Evolutionary conservation across 2,888 invertebrate species (phyloP), one percentile per base, ranked within the genome.

Genomic region (Leptogaster cylindrica): DNA sequence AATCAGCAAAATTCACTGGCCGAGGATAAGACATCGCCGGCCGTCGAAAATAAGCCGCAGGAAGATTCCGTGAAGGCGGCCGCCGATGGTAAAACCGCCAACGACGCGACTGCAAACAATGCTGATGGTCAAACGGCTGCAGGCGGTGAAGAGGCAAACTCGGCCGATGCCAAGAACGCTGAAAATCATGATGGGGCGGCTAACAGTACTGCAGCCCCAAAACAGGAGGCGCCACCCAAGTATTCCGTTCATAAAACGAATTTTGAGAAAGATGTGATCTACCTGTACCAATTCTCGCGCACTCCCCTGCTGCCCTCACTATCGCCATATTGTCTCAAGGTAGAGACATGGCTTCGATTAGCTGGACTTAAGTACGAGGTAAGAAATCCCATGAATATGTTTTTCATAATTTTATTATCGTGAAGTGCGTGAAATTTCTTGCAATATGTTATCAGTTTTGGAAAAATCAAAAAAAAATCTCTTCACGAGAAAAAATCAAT

Each of bases 301-400:
- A 93, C 93, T 74, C 92, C 94, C 73, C 84, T 92, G 79, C 84
- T 95, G 78, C 95, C 95, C 69, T 94, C 95, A 71, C 85, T 93
- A 75, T 95, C 95, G 73, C 93, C 95, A 68, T 95, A 91, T 82
- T 95, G 94, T 84, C 87, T 96, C 80, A 96, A 96, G 87, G 92
- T 95, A 76, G 96, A 97, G 85, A 94, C 95, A 77, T 96, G 95
- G 94, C 86, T 97, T 74, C 88, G 96, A 79, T 87, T 96, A 76
- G 89, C 91, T 77, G 93, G 91, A 79, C 86, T 95, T 81, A 93
- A 92, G 84, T 96, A 95, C 83, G 95, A 95, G 93, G 95, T 95
- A 84, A 87, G 89, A 81, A 8, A 14, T 41, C 20, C 4, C 23
- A 5, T 14, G 25, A 5, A 20, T 55, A 20, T 4, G n/a, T 36